Evolutionary conservation across 2,888 invertebrate genomes (phyloP), one percentile per base, ranked within the genome.

Genomic region (Therioaphis trifolii): DNA sequence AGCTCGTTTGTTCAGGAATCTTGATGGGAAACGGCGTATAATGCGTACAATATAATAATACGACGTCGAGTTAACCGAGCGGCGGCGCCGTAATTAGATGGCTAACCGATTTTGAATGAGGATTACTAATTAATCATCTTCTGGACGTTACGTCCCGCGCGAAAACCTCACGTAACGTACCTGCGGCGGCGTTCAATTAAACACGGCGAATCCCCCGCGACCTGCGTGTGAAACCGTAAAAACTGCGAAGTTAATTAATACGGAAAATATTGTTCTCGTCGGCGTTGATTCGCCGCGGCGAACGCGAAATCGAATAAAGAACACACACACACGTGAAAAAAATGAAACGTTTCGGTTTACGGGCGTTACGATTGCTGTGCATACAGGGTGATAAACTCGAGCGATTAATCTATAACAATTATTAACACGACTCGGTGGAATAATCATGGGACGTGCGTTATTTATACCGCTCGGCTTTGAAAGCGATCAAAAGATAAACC

Each of bases 121-220:
- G 58, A 75, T 75, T 58, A 27, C 40, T 29, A 75, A 63, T 76
- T 76, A 63, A 55, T 55, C 52, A 55, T 76, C 29, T 21, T 76
- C 76, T 43, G 61, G 46, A 63, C 46, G 61, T 61, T 46, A 27
- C 46, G 43, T n/a, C n/a, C 27, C 18, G 7, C 46, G 63, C 12
- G 46, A 24, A 52, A 75, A 24, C 35, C n/a, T 18, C 55, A 40
- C 74, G 55, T 55, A 74, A 74, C 55, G 4, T 5, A 12, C 27
- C 29, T 43, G n/a, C n/a, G n/a, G 11, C 43, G 7, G 43, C 43
- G 9, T 40, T 74, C 55, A 74, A 74, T 74, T 55, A 74, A 24
- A 74, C 35, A 24, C 55, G 55, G n/a, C 40, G 21, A 58, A n/a
- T n/a, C n/a, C n/a, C 7, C 58, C 55, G 74, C 24, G 74, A 72